Conservation (phyloP, 2,888 invertebrate genomes). For the Leptinotarsa rubiginosa region DNA sequence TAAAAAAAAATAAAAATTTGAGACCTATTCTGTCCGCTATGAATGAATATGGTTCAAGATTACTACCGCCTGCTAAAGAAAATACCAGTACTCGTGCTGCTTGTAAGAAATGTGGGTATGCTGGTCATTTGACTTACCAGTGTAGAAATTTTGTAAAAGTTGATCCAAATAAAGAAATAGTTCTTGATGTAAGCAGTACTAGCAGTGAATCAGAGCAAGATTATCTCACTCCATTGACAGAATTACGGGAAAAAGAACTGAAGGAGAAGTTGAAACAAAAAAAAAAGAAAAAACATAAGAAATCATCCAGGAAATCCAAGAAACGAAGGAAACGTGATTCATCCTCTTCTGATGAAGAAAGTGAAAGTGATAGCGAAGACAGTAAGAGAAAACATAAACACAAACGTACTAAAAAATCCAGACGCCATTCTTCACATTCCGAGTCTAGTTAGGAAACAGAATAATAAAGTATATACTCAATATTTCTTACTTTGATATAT, state of each 20-base stretch:
- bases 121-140: slow-evolving; percentile 95
- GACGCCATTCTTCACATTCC: slow-evolving; percentile 25
- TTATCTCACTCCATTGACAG: slow-evolving; percentile 85
- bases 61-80: slow-evolving; percentile 74
- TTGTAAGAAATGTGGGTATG: slow-evolving; percentile 95
- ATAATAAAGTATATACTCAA: neutral
- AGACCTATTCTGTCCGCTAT: slow-evolving; percentile 23
- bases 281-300: slow-evolving; percentile 71
- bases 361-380: slow-evolving; percentile 49
- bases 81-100: slow-evolving; percentile 81
- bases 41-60: slow-evolving; percentile 64
- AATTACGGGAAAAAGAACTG: slow-evolving; percentile 82
- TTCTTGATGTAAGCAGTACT: slow-evolving; percentile 93
- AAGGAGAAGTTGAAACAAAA: slow-evolving; percentile 76
- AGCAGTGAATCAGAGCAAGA: slow-evolving; percentile 89
- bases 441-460: slow-evolving; percentile 19
- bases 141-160: slow-evolving; percentile 95
- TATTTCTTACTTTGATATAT: slow-evolving; percentile 21
- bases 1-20: too few relatives aligned
- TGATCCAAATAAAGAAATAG: slow-evolving; percentile 92
- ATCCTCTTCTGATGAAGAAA: slow-evolving; percentile 48
- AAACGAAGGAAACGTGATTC: slow-evolving; percentile 60
- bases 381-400: slow-evolving; percentile 63
- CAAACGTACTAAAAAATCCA: slow-evolving; percentile 43
- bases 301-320: slow-evolving; percentile 63